Conservation (phyloP, 2,797 vertebrate genomes). For the Natrix natrix region DNA sequence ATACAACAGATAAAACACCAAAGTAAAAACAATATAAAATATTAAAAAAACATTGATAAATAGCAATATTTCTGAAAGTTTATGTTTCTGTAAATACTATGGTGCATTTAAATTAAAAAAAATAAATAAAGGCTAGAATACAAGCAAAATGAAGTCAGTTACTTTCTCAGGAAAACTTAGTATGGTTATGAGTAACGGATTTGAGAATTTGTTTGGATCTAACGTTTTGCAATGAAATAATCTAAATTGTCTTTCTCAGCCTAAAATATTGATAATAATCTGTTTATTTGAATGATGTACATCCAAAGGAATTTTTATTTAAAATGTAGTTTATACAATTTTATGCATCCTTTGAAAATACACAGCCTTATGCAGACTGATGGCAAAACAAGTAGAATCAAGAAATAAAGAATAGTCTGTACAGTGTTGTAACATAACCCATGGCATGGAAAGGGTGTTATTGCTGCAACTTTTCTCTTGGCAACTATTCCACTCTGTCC, state of each 20-base stretch:
- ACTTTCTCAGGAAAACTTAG: background rate
- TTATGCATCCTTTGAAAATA: background rate
- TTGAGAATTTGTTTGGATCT: background rate
- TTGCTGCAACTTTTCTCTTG: background rate
- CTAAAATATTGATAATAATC: background rate
- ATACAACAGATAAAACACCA: background rate
- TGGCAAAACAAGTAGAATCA: background rate
- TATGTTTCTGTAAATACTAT: background rate
- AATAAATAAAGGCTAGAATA: background rate
- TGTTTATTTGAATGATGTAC: background rate
- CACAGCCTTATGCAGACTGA: background rate
- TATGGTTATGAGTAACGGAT: background rate
- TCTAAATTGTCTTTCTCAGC: background rate
- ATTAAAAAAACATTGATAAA: background rate
- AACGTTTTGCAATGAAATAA: background rate
- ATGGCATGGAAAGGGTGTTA: background rate
- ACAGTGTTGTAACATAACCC: background rate
- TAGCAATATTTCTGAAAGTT: background rate
- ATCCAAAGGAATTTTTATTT: background rate
- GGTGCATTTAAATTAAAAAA: background rate
- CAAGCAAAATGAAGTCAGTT: background rate
- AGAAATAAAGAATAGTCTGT: background rate
- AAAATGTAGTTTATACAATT: background rate
- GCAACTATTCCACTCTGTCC: background rate
- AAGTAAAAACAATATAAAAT: background rate